Percentiles rank a stretch among this genome's conserved stretches.
These are phyloP conservation scores for Helicoverpa zea DNA, from an alignment of 1,140 invertebrate genomes.

Conservation along the genomic window DNA sequence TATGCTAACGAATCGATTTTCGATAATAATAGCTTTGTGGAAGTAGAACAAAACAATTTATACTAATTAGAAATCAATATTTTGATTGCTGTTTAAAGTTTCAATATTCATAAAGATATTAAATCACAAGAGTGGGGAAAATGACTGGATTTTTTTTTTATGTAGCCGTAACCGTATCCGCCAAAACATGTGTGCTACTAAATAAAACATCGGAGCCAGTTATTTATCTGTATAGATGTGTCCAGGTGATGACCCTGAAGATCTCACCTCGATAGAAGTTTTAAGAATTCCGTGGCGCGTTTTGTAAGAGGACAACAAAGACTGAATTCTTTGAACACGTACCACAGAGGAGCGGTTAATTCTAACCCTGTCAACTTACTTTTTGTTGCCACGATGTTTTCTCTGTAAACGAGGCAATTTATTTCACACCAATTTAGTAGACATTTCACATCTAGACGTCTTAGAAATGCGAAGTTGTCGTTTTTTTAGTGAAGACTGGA, in stretches of 20 bases:
- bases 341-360: slow-evolving; percentile 56
- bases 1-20: slow-evolving; percentile 31
- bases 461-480: background rate
- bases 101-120: background rate
- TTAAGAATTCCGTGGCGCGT: slow-evolving; percentile 55
- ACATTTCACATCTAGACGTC: slow-evolving; percentile 26
- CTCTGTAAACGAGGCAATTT: slow-evolving; percentile 51
- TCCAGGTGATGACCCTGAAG: slow-evolving; percentile 53
- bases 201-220: background rate
- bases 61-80: slow-evolving; percentile 16
- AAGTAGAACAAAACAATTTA: background rate
- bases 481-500: background rate
- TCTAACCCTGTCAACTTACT: slow-evolving; percentile 59
- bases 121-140: background rate
- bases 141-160: too few relatives aligned
- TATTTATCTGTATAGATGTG: slow-evolving; percentile 23
- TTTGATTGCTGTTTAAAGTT: background rate
- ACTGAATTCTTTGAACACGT: slow-evolving; percentile 62
- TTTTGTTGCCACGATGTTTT: slow-evolving; percentile 56
- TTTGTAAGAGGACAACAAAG: slow-evolving; percentile 55
- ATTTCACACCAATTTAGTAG: slow-evolving; percentile 59
- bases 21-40: slow-evolving; percentile 13
- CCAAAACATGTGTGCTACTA: background rate
- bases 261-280: slow-evolving; percentile 54
- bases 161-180: too few relatives aligned